phyloP scores from a whole-genome alignment of 2,797 vertebrate species.

The Sus cebifrons region DNA sequence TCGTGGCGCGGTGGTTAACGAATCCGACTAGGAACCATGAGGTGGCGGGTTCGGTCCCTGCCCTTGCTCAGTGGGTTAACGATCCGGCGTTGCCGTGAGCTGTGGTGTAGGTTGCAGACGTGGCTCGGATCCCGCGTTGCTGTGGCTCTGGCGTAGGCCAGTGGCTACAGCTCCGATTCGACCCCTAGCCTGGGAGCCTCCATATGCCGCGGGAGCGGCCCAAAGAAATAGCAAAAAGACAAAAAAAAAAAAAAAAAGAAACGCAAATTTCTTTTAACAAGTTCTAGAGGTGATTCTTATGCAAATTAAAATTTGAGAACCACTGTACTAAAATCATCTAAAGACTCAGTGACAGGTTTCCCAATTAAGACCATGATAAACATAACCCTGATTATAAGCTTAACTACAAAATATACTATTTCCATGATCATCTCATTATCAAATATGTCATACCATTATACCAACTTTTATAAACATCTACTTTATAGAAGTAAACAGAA shows the following conservation, averaged over 20 bases:
- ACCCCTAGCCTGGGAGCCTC: no score
- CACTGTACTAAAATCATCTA: not conserved
- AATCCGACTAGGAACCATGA: no score
- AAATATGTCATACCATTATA: not conserved
- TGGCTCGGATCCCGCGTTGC: no score
- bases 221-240: no score
- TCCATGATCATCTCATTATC: conserved; percentile 17
- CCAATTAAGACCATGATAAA: not conserved
- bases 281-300: not conserved
- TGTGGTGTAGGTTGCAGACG: no score
- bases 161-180: no score
- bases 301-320: conserved; percentile 38
- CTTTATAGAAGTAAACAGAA: conserved; percentile 5
- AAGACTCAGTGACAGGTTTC: not conserved
- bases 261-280: conserved; percentile 48
- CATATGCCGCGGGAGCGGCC: no score
- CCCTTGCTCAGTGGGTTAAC: no score
- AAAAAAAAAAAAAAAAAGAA: not conserved
- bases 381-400: not conserved
- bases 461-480: not conserved
- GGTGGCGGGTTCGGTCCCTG: no score
- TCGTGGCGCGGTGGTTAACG: no score
- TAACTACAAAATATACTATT: conserved; percentile 22
- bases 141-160: no score
- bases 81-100: no score